phyloP scores from a whole-genome alignment of 2,888 invertebrate species.

The Automeris io region DNA sequence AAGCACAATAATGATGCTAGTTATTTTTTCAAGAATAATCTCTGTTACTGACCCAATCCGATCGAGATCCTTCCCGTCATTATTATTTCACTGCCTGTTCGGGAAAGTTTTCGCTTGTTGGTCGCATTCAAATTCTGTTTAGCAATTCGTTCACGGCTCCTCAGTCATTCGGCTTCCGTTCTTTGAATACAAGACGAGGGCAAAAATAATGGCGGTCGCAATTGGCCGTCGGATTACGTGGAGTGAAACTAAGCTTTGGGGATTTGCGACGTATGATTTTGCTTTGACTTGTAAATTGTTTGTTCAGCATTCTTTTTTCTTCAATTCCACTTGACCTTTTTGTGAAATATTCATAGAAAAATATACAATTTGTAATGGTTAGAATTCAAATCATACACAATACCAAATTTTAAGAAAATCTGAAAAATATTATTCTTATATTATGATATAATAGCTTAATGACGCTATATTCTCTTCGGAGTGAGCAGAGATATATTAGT shows the following conservation, averaged over 20 bases:
- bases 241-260: neutral
- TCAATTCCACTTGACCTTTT: too few species aligned
- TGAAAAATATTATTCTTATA: too few species aligned
- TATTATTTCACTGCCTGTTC: slow-evolving; percentile 37
- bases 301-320: neutral
- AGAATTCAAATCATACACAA: too few species aligned
- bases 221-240: slow-evolving; percentile 15
- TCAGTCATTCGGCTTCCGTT: slow-evolving; percentile 23
- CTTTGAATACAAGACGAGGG: slow-evolving; percentile 13
- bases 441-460: too few species aligned
- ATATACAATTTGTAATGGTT: neutral
- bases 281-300: slow-evolving; percentile 14
- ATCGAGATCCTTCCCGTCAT: slow-evolving; percentile 22
- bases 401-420: too few species aligned
- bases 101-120: slow-evolving; percentile 37
- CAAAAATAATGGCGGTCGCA: slow-evolving; percentile 19
- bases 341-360: too few species aligned
- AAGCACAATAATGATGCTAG: slow-evolving; percentile 22
- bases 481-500: too few species aligned
- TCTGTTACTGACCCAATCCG: slow-evolving; percentile 20
- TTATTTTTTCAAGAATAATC: slow-evolving; percentile 22
- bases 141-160: slow-evolving; percentile 31
- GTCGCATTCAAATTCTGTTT: slow-evolving; percentile 34
- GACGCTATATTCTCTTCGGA: too few species aligned
- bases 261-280: slow-evolving; percentile 12